Evolutionary conservation across 2,797 vertebrate genomes (phyloP).

Genomic region (Menidia menidia): DNA sequence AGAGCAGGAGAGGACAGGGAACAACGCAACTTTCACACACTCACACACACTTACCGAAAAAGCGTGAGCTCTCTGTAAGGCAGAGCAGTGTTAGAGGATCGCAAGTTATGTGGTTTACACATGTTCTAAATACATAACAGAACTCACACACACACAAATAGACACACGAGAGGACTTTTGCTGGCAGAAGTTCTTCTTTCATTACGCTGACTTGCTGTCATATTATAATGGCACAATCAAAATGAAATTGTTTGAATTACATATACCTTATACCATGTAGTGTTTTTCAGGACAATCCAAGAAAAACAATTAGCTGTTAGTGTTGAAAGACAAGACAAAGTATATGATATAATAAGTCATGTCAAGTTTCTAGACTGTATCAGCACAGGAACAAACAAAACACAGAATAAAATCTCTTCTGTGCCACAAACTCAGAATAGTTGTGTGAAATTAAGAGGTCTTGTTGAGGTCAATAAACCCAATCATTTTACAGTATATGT

Average conservation of each 20-base stretch:
- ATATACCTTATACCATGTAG: neutral
- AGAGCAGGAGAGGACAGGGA: constrained; percentile 44
- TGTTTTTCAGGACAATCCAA: neutral
- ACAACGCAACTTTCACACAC: constrained; percentile 38
- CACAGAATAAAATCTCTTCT: neutral
- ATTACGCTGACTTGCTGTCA: neutral
- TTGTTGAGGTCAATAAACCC: neutral
- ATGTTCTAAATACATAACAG: constrained; percentile 22
- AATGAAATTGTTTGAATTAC: neutral
- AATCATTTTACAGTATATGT: neutral
- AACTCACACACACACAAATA: constrained; percentile 20
- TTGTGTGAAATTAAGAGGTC: neutral
- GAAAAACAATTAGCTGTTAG: neutral
- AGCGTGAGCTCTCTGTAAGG: constrained; percentile 79
- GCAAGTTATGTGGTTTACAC: constrained; percentile 63
- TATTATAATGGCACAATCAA: neutral
- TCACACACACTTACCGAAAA: constrained; percentile 79
- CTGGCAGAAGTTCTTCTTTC: neutral
- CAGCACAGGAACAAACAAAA: neutral
- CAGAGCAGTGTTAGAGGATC: constrained; percentile 82
- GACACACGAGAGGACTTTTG: constrained; percentile 12
- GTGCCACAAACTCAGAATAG: neutral
- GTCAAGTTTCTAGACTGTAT: neutral
- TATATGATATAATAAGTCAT: neutral
- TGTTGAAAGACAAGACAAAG: neutral